phyloP scores from a whole-genome alignment of 2,888 invertebrate genomes.

The Pristionchus arcanus region DNA sequence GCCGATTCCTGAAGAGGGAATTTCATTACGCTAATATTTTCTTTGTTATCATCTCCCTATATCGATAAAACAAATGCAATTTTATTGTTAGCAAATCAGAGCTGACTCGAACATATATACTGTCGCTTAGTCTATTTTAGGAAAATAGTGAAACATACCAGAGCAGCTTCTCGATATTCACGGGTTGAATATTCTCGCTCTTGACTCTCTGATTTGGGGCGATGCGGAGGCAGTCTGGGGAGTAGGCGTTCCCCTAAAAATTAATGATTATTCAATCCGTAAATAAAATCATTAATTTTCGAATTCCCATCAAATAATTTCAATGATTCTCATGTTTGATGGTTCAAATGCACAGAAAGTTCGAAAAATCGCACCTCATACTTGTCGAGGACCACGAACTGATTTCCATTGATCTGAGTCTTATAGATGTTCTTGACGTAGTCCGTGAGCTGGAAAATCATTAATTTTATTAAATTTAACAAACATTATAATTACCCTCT shows the following conservation, averaged over 20 bases:
- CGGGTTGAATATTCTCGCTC: neutral
- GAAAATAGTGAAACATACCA: neutral
- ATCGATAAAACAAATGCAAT: no score
- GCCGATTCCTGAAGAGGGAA: slow-evolving; percentile 6
- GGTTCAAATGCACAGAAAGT: no score
- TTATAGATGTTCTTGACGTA: neutral
- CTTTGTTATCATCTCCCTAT: no score
- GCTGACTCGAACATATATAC: no score
- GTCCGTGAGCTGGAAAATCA: slow-evolving; percentile 22
- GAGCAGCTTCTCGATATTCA: slow-evolving; percentile 3
- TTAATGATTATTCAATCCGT: no score
- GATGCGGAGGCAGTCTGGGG: slow-evolving; percentile 30
- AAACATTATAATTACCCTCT: neutral
- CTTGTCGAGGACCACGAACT: neutral
- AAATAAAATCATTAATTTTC: neutral
- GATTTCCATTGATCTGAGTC: neutral
- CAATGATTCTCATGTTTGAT: no score
- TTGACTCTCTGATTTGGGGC: slow-evolving; percentile 45
- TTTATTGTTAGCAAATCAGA: no score
- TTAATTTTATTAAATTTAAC: neutral
- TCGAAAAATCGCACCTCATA: neutral
- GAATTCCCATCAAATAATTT: no score
- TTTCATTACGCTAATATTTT: no score
- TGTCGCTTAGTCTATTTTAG: no score
- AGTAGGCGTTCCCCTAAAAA: neutral